Evolutionary conservation across 2,113 vertebrate species (phyloP).

Genomic region (Microcebus tavaratra): DNA sequence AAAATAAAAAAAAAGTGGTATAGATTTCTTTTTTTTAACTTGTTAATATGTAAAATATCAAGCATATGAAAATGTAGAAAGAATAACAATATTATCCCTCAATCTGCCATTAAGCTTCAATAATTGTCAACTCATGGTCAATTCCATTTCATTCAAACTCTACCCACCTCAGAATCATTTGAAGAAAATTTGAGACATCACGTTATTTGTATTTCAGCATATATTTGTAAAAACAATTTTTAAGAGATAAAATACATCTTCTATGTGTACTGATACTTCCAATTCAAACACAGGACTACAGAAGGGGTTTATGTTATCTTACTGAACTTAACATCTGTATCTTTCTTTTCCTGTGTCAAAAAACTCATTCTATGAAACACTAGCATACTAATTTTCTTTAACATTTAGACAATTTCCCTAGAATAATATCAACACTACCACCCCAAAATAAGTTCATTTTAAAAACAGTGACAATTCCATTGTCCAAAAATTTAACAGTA

Average conservation of each 20-base stretch:
- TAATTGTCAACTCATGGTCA: neutral
- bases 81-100: neutral
- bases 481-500: neutral
- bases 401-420: neutral
- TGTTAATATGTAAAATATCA: neutral
- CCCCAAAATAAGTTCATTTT: neutral
- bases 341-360: neutral
- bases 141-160: neutral
- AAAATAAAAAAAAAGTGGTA: conserved; percentile 15
- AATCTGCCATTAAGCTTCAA: neutral
- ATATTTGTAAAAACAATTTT: neutral
- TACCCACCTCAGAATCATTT: neutral
- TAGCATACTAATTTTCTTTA: neutral
- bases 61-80: neutral
- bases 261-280: neutral
- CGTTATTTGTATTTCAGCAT: neutral
- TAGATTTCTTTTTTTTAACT: neutral
- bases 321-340: neutral
- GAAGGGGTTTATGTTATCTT: neutral
- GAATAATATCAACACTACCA: neutral
- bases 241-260: neutral
- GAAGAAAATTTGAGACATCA: neutral
- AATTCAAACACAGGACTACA: neutral
- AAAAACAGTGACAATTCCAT: conserved; percentile 5
- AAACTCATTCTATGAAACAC: neutral